Conservation (phyloP, 2,113 vertebrate species). For the Forbesichthys agassizii region DNA sequence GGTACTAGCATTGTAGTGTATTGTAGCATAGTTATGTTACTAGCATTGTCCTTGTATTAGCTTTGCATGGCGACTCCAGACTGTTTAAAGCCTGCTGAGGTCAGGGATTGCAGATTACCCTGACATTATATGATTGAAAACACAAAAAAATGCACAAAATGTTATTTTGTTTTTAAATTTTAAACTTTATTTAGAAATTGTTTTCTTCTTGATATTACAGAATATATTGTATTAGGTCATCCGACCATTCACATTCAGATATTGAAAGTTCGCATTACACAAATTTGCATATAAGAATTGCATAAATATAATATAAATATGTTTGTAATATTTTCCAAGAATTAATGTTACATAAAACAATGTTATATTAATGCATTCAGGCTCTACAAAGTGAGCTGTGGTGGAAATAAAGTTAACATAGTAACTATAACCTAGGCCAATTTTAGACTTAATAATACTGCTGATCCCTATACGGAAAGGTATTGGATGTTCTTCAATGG, state of each 20-base stretch:
- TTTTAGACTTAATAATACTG: neutral
- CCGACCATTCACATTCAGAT: no score
- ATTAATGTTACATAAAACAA: no score
- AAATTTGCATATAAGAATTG: no score
- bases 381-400: no score
- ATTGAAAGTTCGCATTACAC: no score
- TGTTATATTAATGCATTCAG: no score
- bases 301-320: no score
- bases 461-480: neutral
- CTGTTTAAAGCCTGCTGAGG: conserved; percentile 57
- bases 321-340: no score
- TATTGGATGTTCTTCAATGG: neutral
- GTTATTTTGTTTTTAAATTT: neutral
- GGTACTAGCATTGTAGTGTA: no score
- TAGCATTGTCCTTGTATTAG: conserved; percentile 19
- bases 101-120: conserved; percentile 37
- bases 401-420: no score
- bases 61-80: conserved; percentile 48
- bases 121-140: conserved; percentile 45
- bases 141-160: conserved; percentile 43
- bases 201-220: neutral
- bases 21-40: no score
- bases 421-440: neutral
- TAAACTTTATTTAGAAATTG: neutral
- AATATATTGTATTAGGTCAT: neutral